Evolutionary conservation across 1,140 invertebrate genomes (phyloP).

Genomic region (Cryptotermes secundus): DNA sequence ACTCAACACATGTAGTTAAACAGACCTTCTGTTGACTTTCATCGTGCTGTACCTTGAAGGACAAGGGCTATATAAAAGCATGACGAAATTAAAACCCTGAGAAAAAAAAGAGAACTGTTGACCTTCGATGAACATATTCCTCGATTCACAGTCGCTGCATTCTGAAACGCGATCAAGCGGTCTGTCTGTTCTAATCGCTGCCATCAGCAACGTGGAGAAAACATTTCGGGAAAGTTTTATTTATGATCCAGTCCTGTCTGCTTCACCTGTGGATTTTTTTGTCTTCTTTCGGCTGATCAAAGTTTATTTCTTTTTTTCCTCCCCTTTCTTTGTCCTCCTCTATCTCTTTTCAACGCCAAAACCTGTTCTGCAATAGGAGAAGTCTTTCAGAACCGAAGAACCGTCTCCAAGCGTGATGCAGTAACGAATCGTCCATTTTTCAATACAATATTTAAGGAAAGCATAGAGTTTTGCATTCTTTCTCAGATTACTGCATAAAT

Average conservation of each 20-base stretch:
- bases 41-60: neutral
- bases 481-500: no score
- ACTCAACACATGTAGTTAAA: neutral
- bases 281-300: neutral
- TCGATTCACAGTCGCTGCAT: neutral
- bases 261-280: neutral
- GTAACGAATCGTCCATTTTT: neutral
- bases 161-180: neutral
- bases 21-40: neutral
- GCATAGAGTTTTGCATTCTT: no score
- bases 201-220: neutral
- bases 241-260: constrained; percentile 1
- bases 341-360: neutral
- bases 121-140: neutral
- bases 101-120: neutral
- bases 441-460: neutral
- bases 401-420: neutral
- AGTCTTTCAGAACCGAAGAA: neutral
- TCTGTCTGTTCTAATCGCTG: neutral
- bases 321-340: neutral
- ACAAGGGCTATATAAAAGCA: constrained; percentile 12
- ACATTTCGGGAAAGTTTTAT: constrained; percentile 19
- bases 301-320: neutral
- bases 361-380: neutral
- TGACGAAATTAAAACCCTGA: neutral